Conservation (phyloP, 2,113 vertebrate species). For the Sapayoa aenigma region DNA sequence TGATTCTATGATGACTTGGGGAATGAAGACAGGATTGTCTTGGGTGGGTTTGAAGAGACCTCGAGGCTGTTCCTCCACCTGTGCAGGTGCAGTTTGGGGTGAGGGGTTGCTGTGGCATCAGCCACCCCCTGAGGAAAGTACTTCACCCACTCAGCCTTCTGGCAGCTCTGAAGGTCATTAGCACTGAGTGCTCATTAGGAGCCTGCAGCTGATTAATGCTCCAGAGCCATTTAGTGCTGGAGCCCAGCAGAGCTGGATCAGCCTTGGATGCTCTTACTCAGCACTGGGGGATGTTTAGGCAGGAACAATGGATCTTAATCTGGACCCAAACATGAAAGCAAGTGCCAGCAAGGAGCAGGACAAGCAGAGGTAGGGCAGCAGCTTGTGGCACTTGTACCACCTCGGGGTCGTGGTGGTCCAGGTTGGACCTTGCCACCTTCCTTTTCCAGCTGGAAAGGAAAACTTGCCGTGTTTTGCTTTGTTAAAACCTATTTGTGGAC, state of each 20-base stretch:
- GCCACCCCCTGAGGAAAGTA: neutral
- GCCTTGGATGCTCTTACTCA: neutral
- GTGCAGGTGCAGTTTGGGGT: neutral
- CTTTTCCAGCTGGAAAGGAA: neutral
- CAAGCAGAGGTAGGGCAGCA: neutral
- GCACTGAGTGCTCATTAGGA: neutral
- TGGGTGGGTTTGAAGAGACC: neutral
- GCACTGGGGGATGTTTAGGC: neutral
- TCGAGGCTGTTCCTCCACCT: neutral
- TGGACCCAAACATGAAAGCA: neutral
- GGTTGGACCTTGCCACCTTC: neutral
- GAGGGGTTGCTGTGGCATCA: neutral
- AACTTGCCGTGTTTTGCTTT: neutral
- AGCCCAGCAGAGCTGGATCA: neutral
- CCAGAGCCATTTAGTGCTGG: neutral
- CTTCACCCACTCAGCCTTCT: neutral
- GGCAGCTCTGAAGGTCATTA: neutral
- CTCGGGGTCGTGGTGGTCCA: rapidly evolving
- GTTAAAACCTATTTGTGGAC: neutral
- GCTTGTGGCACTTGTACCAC: rapidly evolving
- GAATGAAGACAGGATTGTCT: neutral
- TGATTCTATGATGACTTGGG: neutral
- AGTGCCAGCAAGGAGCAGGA: neutral
- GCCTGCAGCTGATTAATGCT: neutral
- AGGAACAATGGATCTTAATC: neutral